Evolutionary conservation across 2,888 invertebrate species (phyloP), one percentile per base, ranked within the genome.

Genomic region (Oasisia sp.): DNA sequence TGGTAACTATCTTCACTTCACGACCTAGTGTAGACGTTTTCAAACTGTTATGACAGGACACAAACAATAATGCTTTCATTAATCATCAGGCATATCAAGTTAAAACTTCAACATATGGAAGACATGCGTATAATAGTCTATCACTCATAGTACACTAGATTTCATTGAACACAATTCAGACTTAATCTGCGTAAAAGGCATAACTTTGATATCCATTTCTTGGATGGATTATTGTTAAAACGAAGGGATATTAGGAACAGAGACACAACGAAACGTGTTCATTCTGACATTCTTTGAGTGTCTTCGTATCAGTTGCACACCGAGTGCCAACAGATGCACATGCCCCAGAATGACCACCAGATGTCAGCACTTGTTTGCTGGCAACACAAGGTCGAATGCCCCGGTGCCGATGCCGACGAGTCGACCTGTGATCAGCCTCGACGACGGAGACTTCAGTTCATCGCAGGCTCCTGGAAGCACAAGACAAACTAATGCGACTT

Each of bases 361-460:
- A n/a, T 74, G 74, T 74, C 74, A 74, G 74, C 74, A 74, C n/a
- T 74, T 74, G 27, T 74, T 74, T 7, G 74, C 74, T 74, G 74
- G 74, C 74, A 74, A 27, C 74, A 95, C 91, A 50, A 97, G 93
- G 89, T 96, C 96, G 96, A 98, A 98, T 0, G 97, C 96, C 0
- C 99, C 99, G 0, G 99, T 99, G 0, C 99, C 99, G 93, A 97
- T 97, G 0, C 94, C 92, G 92, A 98, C 98, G 0, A 98, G 98
- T 95, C 98, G 97, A 0, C 99, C 99, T 8, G 98, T 96, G 97
- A 99, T 98, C 5, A 99, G 96, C 93, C 98, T 97, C 95, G 98
- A 98, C 0, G 99, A 99, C 0, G 99, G 98, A 27, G 98, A 98
- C 56, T 97, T 97, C 32, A 99, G 96, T 93, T 97, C 97, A 96